phyloP scores from a whole-genome alignment of 2,797 vertebrate species.

The Setipinna tenuifilis region DNA sequence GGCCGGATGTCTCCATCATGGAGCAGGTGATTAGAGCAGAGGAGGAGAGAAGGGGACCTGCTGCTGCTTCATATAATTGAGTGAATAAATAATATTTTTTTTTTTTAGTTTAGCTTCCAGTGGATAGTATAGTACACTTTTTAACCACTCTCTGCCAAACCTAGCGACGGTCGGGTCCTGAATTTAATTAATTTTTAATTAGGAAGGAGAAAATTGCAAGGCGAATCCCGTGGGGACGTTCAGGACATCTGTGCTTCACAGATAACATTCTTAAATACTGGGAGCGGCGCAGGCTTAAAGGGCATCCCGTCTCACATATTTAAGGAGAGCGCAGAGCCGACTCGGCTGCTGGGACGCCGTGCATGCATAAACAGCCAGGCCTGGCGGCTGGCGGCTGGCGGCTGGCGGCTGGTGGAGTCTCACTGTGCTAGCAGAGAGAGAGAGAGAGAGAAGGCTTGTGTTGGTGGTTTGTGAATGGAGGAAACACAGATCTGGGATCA shows the following conservation, averaged over 20 bases:
- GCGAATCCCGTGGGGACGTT: slow-evolving; percentile 75
- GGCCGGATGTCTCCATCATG: slow-evolving; percentile 30
- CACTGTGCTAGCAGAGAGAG: too few relatives aligned
- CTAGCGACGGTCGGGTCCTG: slow-evolving; percentile 65
- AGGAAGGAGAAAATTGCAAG: slow-evolving; percentile 76
- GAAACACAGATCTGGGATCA: too few relatives aligned
- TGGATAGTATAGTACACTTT: slow-evolving; percentile 59
- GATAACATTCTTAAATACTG: slow-evolving; percentile 81
- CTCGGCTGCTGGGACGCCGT: slow-evolving; percentile 18
- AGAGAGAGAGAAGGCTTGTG: too few relatives aligned
- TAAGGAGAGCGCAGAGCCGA: slow-evolving; percentile 34
- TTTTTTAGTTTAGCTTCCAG: too few relatives aligned
- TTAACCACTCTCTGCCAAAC: slow-evolving; percentile 74
- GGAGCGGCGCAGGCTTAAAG: slow-evolving; percentile 62
- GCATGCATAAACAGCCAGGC: slow-evolving; percentile 21
- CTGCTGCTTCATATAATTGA: slow-evolving; percentile 72
- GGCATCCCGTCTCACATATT: slow-evolving; percentile 50
- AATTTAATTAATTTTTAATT: slow-evolving; percentile 84
- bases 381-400: neutral
- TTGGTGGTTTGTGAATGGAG: too few relatives aligned
- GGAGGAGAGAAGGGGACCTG: slow-evolving; percentile 58
- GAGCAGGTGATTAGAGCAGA: slow-evolving; percentile 63
- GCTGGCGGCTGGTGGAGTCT: neutral
- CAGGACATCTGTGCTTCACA: slow-evolving; percentile 80
- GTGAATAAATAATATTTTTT: slow-evolving; percentile 75